Conservation (phyloP, 2,888 invertebrate species). For the Chirona hameri region DNA sequence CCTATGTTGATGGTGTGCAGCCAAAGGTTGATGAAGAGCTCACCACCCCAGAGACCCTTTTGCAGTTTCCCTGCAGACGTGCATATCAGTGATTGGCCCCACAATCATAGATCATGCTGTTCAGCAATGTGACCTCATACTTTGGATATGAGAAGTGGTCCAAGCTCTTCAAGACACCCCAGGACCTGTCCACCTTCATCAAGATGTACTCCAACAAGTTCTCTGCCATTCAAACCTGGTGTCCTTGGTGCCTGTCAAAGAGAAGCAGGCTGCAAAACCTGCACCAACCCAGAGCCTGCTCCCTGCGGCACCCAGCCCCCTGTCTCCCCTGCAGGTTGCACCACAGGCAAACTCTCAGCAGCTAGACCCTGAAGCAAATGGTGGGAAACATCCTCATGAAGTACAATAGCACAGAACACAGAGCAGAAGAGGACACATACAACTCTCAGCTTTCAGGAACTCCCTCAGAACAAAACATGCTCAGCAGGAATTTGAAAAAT, state of each 20-base stretch:
- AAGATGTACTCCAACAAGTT: constrained; percentile 92
- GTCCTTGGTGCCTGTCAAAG: constrained; percentile 53
- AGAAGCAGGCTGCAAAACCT: constrained; percentile 24
- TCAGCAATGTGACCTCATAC: constrained; percentile 67
- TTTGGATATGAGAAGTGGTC: constrained; percentile 63
- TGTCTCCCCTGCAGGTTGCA: not conserved
- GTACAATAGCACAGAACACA: constrained; percentile 79
- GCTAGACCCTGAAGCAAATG: constrained; percentile 79
- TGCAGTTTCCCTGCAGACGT: constrained; percentile 78
- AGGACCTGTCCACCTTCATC: constrained; percentile 83
- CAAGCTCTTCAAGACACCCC: constrained; percentile 76
- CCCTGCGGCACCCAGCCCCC: not conserved
- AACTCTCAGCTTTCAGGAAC: not conserved
- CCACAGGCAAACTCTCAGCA: constrained; percentile 50
- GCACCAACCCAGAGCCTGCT: not conserved
- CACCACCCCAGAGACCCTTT: constrained; percentile 64
- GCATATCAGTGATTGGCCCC: constrained; percentile 62
- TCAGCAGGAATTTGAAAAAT: constrained; percentile 61
- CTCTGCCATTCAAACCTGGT: constrained; percentile 87
- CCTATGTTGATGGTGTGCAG: constrained; percentile 62
- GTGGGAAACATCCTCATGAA: constrained; percentile 83
- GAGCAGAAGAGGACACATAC: not conserved
- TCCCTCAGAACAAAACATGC: constrained; percentile 33
- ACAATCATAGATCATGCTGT: constrained; percentile 81
- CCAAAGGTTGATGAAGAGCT: constrained; percentile 78